Evolutionary conservation across 1,140 invertebrate species (phyloP).

Genomic region (Venturia canescens): DNA sequence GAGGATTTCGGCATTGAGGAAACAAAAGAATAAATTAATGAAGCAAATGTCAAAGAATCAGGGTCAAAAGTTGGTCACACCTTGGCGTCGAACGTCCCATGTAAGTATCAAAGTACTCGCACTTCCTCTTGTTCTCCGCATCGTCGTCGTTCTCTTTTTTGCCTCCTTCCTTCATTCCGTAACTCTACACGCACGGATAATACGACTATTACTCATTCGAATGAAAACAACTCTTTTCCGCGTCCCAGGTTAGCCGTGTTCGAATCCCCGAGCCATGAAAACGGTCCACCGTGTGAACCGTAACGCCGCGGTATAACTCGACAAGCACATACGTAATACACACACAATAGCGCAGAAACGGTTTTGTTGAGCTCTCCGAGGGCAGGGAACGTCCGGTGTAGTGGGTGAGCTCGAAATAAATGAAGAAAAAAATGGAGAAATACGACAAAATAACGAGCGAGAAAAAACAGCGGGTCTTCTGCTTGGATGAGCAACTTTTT

Average conservation of each 20-base stretch:
- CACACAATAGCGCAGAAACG: not conserved
- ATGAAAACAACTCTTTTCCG: conserved; percentile 25
- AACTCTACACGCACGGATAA: not conserved
- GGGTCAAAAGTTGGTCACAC: not conserved
- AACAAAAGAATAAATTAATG: not conserved
- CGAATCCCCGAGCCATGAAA: not conserved
- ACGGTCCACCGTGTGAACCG: conserved; percentile 45
- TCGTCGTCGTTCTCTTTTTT: not conserved
- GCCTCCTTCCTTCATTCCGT: not conserved
- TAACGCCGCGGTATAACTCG: conserved; percentile 14
- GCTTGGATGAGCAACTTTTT: conserved; percentile 2
- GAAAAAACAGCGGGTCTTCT: conserved; percentile 19
- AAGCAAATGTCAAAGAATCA: not conserved
- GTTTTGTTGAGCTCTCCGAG: not conserved
- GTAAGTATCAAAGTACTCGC: not conserved
- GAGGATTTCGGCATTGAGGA: not conserved
- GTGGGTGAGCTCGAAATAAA: conserved; percentile 21
- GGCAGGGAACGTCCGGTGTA: conserved; percentile 23
- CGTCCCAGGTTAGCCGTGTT: not conserved
- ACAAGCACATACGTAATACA: conserved; percentile 11
- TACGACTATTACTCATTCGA: conserved; percentile 17
- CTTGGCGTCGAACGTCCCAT: not conserved
- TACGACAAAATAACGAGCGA: not conserved
- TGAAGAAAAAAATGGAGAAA: not conserved
- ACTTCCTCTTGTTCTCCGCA: conserved; percentile 3